Percentiles rank a stretch among this genome's conserved stretches.
phyloP scores from a whole-genome alignment of 2,888 invertebrate species.

The Zygogramma bicolorata region DNA sequence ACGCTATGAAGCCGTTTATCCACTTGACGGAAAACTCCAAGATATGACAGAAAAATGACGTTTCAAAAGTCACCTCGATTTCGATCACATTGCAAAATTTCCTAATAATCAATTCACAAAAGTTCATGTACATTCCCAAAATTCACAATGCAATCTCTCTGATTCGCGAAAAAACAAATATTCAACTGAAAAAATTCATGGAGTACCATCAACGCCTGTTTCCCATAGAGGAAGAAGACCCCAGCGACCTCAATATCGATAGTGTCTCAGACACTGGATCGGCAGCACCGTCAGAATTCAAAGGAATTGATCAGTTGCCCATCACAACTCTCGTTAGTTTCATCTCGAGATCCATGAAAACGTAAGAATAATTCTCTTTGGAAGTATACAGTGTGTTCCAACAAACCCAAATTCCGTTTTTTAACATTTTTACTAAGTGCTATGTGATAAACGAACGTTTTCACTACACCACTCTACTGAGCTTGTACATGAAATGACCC shows the following conservation, averaged over 20 bases:
- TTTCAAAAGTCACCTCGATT: background rate
- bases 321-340: too few species aligned
- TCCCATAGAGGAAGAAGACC: slow-evolving; percentile 34
- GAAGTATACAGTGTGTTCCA: too few species aligned
- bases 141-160: background rate
- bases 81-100: background rate
- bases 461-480: too few species aligned
- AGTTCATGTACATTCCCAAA: background rate
- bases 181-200: background rate
- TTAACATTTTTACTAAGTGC: too few species aligned
- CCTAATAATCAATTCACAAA: background rate
- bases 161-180: background rate
- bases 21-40: too few species aligned
- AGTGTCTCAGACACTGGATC: background rate
- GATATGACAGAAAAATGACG: background rate
- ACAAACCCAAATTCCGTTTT: too few species aligned
- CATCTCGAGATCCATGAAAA: too few species aligned
- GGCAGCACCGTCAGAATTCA: background rate
- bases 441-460: too few species aligned
- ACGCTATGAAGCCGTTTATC: too few species aligned
- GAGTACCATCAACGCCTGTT: slow-evolving; percentile 9
- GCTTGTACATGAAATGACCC: too few species aligned
- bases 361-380: too few species aligned
- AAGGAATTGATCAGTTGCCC: slow-evolving; percentile 23
- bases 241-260: slow-evolving; percentile 22